Evolutionary conservation across 2,113 vertebrate genomes (phyloP).

Genomic region (Lophura nycthemera): DNA sequence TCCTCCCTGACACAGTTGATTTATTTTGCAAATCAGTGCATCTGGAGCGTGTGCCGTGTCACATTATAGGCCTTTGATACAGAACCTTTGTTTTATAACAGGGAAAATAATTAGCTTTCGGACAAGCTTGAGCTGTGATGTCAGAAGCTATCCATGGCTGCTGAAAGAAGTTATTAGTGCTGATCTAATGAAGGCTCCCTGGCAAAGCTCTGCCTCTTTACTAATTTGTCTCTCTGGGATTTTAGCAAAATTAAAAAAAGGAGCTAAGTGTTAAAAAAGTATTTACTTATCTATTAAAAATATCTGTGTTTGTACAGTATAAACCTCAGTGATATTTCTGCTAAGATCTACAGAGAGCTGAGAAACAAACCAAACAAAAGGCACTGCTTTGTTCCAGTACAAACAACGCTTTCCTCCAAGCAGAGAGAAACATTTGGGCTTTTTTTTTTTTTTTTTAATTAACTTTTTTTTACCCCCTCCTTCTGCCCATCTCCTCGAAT

Average conservation of each 20-base stretch:
- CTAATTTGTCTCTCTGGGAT: conserved; percentile 85
- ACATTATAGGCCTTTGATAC: conserved; percentile 83
- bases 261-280: conserved; percentile 36
- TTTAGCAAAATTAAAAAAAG: conserved; percentile 73
- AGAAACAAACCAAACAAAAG: conserved; percentile 41
- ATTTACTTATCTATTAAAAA: conserved; percentile 3
- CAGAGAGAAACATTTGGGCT: conserved; percentile 2
- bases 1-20: conserved; percentile 78
- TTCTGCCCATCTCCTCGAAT: not conserved
- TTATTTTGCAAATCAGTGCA: conserved; percentile 84
- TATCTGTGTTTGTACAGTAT: not conserved
- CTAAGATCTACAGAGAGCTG: conserved; percentile 11
- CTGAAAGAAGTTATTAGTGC: conserved; percentile 83
- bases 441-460: conserved; percentile 46
- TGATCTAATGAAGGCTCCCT: conserved; percentile 79
- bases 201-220: conserved; percentile 76
- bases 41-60: conserved; percentile 78
- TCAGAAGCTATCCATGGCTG: conserved; percentile 76
- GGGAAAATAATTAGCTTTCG: conserved; percentile 84
- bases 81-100: conserved; percentile 85
- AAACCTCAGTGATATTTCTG: conserved; percentile 10
- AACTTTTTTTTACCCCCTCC: conserved; percentile 30
- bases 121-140: conserved; percentile 82
- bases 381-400: not conserved
- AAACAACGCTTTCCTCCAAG: not conserved